These are phyloP conservation scores for Saccostrea cuccullata DNA, from an alignment of 1,140 invertebrate genomes.

Conservation along the genomic window DNA sequence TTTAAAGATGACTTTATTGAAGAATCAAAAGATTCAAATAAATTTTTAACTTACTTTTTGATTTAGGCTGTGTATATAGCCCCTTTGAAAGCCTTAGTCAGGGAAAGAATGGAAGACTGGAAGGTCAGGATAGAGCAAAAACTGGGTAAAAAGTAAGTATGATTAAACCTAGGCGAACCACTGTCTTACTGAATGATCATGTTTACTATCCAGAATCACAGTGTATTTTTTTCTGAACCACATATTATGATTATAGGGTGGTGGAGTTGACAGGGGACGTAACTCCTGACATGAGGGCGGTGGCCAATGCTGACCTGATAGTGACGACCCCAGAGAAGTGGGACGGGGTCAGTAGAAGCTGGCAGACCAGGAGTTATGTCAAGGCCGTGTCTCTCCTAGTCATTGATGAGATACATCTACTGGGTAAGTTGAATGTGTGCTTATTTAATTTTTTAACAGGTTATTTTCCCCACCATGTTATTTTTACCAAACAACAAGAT, in stretches of 20 bases:
- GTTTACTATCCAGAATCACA: too few species aligned
- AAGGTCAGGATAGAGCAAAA: constrained; percentile 89
- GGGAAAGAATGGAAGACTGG: constrained; percentile 98
- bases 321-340: constrained; percentile 99
- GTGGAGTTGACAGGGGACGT: constrained; percentile 98
- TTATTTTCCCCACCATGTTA: too few species aligned
- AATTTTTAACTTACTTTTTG: background rate
- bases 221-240: too few species aligned
- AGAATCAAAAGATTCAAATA: too few species aligned
- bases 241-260: constrained; percentile 82
- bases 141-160: constrained; percentile 83
- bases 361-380: constrained; percentile 98
- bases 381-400: constrained; percentile 94
- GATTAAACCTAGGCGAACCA: background rate
- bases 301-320: constrained; percentile 92
- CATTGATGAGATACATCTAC: constrained; percentile 98
- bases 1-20: too few species aligned
- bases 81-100: constrained; percentile 97
- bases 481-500: too few species aligned
- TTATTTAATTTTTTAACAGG: too few species aligned
- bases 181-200: too few species aligned
- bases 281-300: constrained; percentile 93
- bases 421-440: constrained; percentile 83
- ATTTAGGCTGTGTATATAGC: constrained; percentile 94
- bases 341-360: constrained; percentile 98